Evolutionary conservation across 2,797 vertebrate genomes (phyloP), one percentile per base, ranked within the genome.

Genomic region (Bradypodion pumilum): DNA sequence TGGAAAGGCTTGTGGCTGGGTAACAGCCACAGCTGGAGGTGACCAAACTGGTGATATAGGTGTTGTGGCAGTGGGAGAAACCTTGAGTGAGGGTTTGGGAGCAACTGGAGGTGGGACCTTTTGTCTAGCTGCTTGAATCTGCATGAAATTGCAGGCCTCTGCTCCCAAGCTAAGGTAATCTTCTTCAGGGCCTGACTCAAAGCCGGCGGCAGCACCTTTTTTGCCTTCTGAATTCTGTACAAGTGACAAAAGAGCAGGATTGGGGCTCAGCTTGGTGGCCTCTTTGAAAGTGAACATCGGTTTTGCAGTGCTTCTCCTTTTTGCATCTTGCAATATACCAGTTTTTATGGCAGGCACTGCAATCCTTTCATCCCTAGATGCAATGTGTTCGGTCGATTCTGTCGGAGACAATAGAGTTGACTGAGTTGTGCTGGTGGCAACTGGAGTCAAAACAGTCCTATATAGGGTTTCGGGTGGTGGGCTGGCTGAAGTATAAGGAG

Each of bases 211-310:
- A 0, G 93, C 40, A 69, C 93, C 91, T 75, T 95, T 94, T 91
- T 96, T 98, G 81, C 97, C 96, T 89, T 96, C 96, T 70, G 95
- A 95, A 80, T 97, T 97, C 65, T 97, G 95, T 32, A 99, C 96
- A 16, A 99, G 98, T 76, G 97, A 98, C 82, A 99, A 88, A 52
- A 99, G 94, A 85, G 94, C 98, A 44, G 99, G 98, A 88, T 98
- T 99, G 1, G 99, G 99, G 63, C 95, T 98, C 25, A 99, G 92
- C 92, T 99, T 99, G 68, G 97, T 98, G 40, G 96, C 80, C 2
- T 99, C 98, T 92, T 98, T 98, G 90, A 99, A 99, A 9, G 97
- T 98, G 93, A 99, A 99, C 98, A 99, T 99, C 7, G 98, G 98
- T 89, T 99, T 99, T 29, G 94, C 91, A 9, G 95, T 93, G 92